Percentiles rank a stretch among this genome's conserved stretches.
Evolutionary conservation across 2,888 invertebrate genomes (phyloP).

Genomic region (Exephanes ischioxanthus): DNA sequence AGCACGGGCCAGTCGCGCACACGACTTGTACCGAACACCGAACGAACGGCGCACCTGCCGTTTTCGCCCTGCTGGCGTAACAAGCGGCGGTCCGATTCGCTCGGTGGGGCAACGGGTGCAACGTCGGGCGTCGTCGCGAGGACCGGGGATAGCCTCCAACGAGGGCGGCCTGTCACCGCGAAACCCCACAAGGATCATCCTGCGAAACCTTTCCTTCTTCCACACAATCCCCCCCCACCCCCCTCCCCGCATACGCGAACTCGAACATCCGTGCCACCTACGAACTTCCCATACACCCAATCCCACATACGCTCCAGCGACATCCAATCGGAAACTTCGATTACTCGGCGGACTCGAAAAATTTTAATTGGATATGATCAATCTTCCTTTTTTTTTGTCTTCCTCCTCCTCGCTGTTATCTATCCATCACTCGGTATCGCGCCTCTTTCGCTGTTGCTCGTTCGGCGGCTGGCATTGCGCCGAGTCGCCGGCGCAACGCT

Average conservation of each 20-base stretch:
- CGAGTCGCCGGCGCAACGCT: slow-evolving; percentile 57
- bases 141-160: slow-evolving; percentile 11
- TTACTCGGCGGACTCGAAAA: not conserved
- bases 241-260: not conserved
- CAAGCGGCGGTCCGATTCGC: slow-evolving; percentile 45
- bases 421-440: slow-evolving; percentile 20
- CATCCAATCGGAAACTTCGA: not conserved
- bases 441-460: slow-evolving; percentile 20
- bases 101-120: slow-evolving; percentile 56
- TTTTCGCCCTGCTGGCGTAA: slow-evolving; percentile 62
- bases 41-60: slow-evolving; percentile 61
- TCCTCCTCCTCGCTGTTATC: slow-evolving; percentile 8
- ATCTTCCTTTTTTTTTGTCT: not conserved
- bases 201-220: slow-evolving; percentile 36
- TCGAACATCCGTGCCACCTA: not conserved
- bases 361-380: not conserved
- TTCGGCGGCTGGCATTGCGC: slow-evolving; percentile 60
- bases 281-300: not conserved
- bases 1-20: slow-evolving; percentile 49
- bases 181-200: slow-evolving; percentile 68
- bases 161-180: slow-evolving; percentile 65
- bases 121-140: slow-evolving; percentile 66
- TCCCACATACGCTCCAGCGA: not conserved
- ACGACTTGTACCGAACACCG: slow-evolving; percentile 26
- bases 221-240: not conserved